Evolutionary conservation across 2,888 invertebrate genomes (phyloP), one percentile per base, ranked within the genome.

Genomic region (Scaptomyza polygonia): DNA sequence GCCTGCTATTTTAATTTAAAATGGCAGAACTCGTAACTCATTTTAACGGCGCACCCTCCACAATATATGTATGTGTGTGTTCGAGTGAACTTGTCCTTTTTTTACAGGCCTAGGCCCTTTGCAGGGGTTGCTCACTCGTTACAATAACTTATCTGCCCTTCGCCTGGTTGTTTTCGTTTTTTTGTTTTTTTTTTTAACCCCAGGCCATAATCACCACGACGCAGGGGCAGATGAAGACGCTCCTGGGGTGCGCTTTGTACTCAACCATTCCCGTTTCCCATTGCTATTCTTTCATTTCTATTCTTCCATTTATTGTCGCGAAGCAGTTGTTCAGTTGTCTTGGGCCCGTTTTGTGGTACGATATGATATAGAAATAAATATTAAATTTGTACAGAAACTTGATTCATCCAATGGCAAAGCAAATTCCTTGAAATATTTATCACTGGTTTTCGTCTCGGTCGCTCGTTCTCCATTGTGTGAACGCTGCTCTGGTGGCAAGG

Each of bases 1-100:
- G 68, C 71, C 82, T 76, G 77, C 67, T 88, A 80, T 84, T 87
- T 89, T 88, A 88, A 88, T 86, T 90, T 90, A 87, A 90, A 90
- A 90, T 90, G 90, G 90, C 85, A 86, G 83, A 86, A 74, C 88
- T 90, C 89, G 89, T 90, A 90, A 90, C 88, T 90, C 90, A 90
- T 88, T 89, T 90, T 89, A 87, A 89, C 88, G 85, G 80, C 73
- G 78, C 87, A 80, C 85, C 73, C 78, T 79, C 66, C 74, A 81
- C 68, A 67, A 61, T 69, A 25, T 25, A 11, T 55, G 62, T 47
- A 66, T 58, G 40, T 57, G 52, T 57, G 55, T 57, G 67, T 72
- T 51, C 63, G 61, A 47, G 57, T 77, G 79, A 80, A 82, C 88
- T 77, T 87, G 88, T 88, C 88, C 88, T 85, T 88, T 82, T 81